These are phyloP conservation scores for Diachasmimorpha longicaudata DNA, from an alignment of 1,140 invertebrate species.

Conservation along the genomic window DNA sequence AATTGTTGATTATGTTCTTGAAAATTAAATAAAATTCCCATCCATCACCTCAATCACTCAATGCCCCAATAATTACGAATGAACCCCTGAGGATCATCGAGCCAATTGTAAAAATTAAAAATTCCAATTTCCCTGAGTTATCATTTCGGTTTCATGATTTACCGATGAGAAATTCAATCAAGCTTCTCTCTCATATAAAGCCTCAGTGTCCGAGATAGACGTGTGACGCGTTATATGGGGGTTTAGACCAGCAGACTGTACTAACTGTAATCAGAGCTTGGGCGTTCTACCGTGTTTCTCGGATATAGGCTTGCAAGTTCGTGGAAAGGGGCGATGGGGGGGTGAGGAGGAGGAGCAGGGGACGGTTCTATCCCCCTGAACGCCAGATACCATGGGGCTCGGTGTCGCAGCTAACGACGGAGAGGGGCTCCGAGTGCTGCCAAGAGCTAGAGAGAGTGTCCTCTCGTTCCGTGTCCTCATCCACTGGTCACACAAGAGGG, in stretches of 20 bases:
- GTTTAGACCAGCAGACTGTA: constrained; percentile 56
- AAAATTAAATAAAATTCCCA: too few relatives aligned
- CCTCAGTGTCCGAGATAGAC: constrained; percentile 2
- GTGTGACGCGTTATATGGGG: constrained; percentile 42
- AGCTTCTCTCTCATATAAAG: neutral
- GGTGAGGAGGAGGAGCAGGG: too few relatives aligned
- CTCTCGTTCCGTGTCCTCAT: neutral
- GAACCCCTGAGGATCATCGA: too few relatives aligned
- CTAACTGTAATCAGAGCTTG: constrained; percentile 58
- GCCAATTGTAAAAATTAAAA: too few relatives aligned
- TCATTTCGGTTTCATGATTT: too few relatives aligned
- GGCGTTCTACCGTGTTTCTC: constrained; percentile 37
- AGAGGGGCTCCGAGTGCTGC: neutral
- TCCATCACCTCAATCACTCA: too few relatives aligned
- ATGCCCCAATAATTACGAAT: too few relatives aligned
- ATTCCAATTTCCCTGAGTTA: too few relatives aligned
- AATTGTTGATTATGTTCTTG: too few relatives aligned
- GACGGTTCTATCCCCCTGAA: neutral
- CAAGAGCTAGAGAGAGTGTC: neutral
- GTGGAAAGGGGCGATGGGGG: too few relatives aligned
- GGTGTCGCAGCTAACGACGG: constrained; percentile 5
- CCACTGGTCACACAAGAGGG: neutral
- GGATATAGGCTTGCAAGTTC: constrained; percentile 33
- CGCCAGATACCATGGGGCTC: neutral
- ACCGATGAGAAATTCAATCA: constrained; percentile 4